A percentile compares a stretch with the other conserved stretches of the same genome.
phyloP scores from a whole-genome alignment of 2,888 invertebrate species.

The Kuschelorhynchus macadamiae region DNA sequence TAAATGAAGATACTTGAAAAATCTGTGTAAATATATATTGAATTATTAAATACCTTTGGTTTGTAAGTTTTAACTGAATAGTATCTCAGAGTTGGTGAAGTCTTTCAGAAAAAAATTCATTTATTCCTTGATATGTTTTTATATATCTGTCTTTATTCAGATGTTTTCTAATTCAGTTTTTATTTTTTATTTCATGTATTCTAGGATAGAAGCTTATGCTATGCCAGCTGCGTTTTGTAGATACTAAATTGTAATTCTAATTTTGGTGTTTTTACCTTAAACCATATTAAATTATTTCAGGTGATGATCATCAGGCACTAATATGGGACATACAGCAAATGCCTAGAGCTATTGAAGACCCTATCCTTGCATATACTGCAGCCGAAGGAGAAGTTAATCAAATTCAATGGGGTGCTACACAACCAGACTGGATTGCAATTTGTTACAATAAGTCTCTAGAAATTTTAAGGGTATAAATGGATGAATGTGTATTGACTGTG shows the following conservation, averaged over 20 bases:
- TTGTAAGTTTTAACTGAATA: too few relatives aligned
- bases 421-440: constrained; percentile 99
- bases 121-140: too few relatives aligned
- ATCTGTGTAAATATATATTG: background rate
- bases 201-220: too few relatives aligned
- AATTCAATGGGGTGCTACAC: constrained; percentile 99
- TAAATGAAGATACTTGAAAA: too few relatives aligned
- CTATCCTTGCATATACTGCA: constrained; percentile 98
- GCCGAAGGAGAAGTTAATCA: constrained; percentile 99
- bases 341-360: constrained; percentile 99
- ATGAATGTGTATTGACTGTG: too few relatives aligned
- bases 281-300: constrained; percentile 22
- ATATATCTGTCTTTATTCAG: too few relatives aligned
- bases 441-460: constrained; percentile 98
- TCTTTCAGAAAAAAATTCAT: too few relatives aligned
- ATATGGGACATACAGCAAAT: constrained; percentile 99
- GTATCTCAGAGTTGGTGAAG: too few relatives aligned
- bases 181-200: too few relatives aligned
- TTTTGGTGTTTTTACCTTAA: background rate
- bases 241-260: background rate
- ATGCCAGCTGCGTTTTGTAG: too few relatives aligned
- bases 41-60: too few relatives aligned
- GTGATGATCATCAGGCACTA: constrained; percentile 98
- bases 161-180: too few relatives aligned
- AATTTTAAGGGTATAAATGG: constrained; percentile 90